phyloP scores from a whole-genome alignment of 1,140 invertebrate genomes.

The Copidosoma floridanum region DNA sequence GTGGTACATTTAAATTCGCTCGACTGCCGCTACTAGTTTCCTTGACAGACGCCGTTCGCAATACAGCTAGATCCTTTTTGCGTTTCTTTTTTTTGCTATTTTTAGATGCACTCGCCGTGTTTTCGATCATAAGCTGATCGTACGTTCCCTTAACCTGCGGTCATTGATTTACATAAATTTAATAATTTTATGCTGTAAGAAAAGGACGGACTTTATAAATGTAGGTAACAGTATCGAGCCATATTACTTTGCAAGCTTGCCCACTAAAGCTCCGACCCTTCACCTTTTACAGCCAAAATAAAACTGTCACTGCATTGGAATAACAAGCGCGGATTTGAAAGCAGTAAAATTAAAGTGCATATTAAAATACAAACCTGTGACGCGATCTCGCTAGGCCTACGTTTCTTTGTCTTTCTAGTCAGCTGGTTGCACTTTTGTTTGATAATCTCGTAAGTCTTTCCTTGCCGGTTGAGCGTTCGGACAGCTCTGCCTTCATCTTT shows the following conservation, averaged over 20 bases:
- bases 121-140: slow-evolving; percentile 55
- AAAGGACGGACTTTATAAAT: neutral
- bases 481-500: slow-evolving; percentile 14
- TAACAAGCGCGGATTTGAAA: too few relatives aligned
- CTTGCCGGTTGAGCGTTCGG: neutral
- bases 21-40: slow-evolving; percentile 23
- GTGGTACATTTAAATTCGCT: slow-evolving; percentile 10
- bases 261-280: too few relatives aligned
- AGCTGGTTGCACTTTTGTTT: slow-evolving; percentile 28
- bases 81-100: slow-evolving; percentile 48
- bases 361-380: slow-evolving; percentile 61
- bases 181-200: neutral
- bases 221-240: too few relatives aligned
- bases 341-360: too few relatives aligned
- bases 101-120: slow-evolving; percentile 38
- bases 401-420: slow-evolving; percentile 54
- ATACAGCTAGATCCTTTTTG: slow-evolving; percentile 43
- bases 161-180: too few relatives aligned
- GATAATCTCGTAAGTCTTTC: slow-evolving; percentile 14
- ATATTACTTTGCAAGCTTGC: too few relatives aligned
- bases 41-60: slow-evolving; percentile 26
- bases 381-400: slow-evolving; percentile 76
- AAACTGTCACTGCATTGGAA: too few relatives aligned
- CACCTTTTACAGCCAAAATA: too few relatives aligned
- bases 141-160: slow-evolving; percentile 63